phyloP scores from a whole-genome alignment of 2,888 invertebrate genomes.

The Cyclophora albipunctata region DNA sequence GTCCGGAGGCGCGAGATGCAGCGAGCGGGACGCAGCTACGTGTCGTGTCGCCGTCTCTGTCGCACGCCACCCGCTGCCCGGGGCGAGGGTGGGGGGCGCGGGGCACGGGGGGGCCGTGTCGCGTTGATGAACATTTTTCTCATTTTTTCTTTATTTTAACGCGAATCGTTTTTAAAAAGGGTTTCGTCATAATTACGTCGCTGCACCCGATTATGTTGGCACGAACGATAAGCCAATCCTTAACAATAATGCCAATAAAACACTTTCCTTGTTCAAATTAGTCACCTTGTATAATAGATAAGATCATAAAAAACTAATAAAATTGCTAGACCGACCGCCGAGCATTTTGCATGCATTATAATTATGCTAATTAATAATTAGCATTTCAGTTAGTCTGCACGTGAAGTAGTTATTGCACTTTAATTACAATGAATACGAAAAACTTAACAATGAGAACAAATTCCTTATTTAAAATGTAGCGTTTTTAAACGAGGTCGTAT shows the following conservation, averaged over 20 bases:
- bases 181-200: conserved; percentile 74
- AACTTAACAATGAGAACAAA: too few relatives aligned
- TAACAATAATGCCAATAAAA: conserved; percentile 6
- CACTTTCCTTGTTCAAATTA: background rate
- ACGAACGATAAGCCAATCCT: conserved; percentile 48
- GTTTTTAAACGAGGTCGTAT: background rate
- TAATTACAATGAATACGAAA: too few relatives aligned
- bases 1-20: conserved; percentile 70
- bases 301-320: conserved; percentile 1
- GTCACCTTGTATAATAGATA: background rate
- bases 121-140: conserved; percentile 76
- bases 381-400: too few relatives aligned
- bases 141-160: conserved; percentile 71
- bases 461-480: background rate
- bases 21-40: conserved; percentile 39
- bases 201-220: conserved; percentile 61
- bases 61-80: conserved; percentile 61
- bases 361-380: too few relatives aligned
- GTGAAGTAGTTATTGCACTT: too few relatives aligned
- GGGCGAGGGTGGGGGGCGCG: conserved; percentile 34
- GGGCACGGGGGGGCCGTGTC: conserved; percentile 58
- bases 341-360: too few relatives aligned
- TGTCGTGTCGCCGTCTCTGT: conserved; percentile 36
- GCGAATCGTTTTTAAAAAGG: conserved; percentile 75
- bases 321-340: background rate